phyloP scores from a whole-genome alignment of 2,888 invertebrate species.

The Eremobia ochroleuca region DNA sequence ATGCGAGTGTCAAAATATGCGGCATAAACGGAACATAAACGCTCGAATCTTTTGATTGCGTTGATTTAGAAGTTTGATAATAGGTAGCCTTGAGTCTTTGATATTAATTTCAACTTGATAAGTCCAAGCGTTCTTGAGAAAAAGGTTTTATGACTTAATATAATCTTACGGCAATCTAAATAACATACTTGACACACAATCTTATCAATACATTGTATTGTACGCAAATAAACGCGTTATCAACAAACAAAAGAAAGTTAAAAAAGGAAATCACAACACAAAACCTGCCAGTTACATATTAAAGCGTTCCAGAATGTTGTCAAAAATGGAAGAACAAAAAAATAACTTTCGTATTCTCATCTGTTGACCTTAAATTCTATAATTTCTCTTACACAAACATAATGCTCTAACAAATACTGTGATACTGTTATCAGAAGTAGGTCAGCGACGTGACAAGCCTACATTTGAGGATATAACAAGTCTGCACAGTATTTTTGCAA shows the following conservation, averaged over 20 bases:
- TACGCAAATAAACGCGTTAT: slow-evolving; percentile 20
- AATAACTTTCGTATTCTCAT: slow-evolving; percentile 47
- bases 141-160: slow-evolving; percentile 35
- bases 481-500: slow-evolving; percentile 9
- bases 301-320: neutral
- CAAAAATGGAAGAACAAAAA: slow-evolving; percentile 33
- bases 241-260: neutral
- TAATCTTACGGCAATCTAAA: slow-evolving; percentile 29
- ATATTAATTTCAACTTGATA: too few relatives aligned
- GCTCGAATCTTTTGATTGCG: too few relatives aligned
- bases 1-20: too few relatives aligned
- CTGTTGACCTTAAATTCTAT: slow-evolving; percentile 26
- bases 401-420: slow-evolving; percentile 25
- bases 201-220: slow-evolving; percentile 29
- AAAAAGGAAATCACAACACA: slow-evolving; percentile 1
- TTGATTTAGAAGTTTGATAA: too few relatives aligned
- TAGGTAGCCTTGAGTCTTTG: too few relatives aligned
- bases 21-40: too few relatives aligned
- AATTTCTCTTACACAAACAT: slow-evolving; percentile 57
- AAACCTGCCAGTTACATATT: neutral
- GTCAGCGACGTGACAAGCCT: slow-evolving; percentile 36
- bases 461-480: slow-evolving; percentile 17
- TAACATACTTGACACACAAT: slow-evolving; percentile 32
- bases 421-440: slow-evolving; percentile 58
- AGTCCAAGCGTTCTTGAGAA: too few relatives aligned